Base-by-base conservation (phyloP, 2,113 vertebrate species). In the Nothocercus julius region DNA sequence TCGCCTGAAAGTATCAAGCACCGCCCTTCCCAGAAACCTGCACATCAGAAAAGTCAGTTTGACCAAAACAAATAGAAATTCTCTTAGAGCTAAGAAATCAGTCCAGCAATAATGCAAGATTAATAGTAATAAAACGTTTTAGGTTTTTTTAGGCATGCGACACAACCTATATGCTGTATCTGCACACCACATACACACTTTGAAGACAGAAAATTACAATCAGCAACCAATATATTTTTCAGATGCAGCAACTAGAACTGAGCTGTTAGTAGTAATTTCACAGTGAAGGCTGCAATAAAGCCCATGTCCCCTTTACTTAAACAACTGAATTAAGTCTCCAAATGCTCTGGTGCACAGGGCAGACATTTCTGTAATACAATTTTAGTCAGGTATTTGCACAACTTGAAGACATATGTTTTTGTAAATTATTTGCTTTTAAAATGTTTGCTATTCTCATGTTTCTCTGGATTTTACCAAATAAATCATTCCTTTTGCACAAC, bases 141-240 rank as follows among this genome's bases (percentile, higher is more conserved):
- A 51, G 24, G 7, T 36, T 68, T 90, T 93, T 87, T 64, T 62
- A 36, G 67, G 53, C 53, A 54, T 30, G 61, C 58, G 76, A 74
- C 61, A 80, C 63, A 69, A 70, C 49, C 32, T 49, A 27, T 47
- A 64, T 28, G 40, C 53, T 38, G 8, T 56, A 72, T 58, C 28
- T 1, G 51, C 73, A 76, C 28, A 53, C 45, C 61, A 78, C 0
- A 0, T 3, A 70, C 6, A 6, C 28, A 27, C 80, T 88, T 84
- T 81, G 92, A 95, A 84, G 74, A 28, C 80, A 95, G n/a, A 21
- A 94, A 92, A 85, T 89, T 87, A 62, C 44, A 82, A 81, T 61
- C 86, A 89, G 91, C 53, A 89, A n/a, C 34, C 82, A 95, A 88
- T 9, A 62, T 12, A 30, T 78, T 90, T 53, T 28, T 92, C 92